Base-by-base conservation (phyloP, 2,113 vertebrate species). In the Cyanocitta stelleri region DNA sequence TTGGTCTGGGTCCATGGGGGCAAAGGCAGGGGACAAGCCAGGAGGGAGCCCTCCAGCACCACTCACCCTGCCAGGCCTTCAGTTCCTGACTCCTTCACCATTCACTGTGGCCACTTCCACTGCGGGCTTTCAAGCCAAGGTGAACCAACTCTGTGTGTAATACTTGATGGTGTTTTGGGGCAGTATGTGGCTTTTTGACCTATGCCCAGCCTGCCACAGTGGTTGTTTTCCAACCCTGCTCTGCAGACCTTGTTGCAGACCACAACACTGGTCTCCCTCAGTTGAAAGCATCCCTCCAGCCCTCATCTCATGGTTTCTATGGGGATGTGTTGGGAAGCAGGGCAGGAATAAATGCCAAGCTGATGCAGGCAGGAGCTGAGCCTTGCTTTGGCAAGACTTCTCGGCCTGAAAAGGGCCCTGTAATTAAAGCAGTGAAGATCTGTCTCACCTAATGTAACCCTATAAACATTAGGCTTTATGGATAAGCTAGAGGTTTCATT, bases 261-360 rank as follows among this genome's bases (percentile, higher is more conserved):
- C 7, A 5, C 55, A 54, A 19, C 2, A 7, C 8, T 30, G 43
- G 4, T 46, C 19, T 61, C 29, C 39, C 7, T 3, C 37, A 51
- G 62, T 3, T 5, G 1, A 21, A 51, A 62, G 19, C 33, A 55
- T 79, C 30, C 21, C 27, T 68, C 6, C 16, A 49, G 69, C 27
- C 7, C 22, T 66, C 4, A 2, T 48, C n/a, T 49, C 2, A 0
- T 4, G 5, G 6, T 43, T 27, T 37, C 35, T 74, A 0, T 23
- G 48, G 44, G 29, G 33, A 10, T 26, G 77, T 3, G 0, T 2
- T 51, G 37, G 56, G 73, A 59, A 91, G 46, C 33, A 39, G 16
- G 3, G 18, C 48, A 80, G 54, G 71, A 62, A 49, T 69, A 88
- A 88, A 48, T 37, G 68, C 39, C 6, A 7, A 5, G 9, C 43